Conservation (phyloP, 37 sponge, comb jelly and placozoan genomes). For the Mnemiopsis leidyi region DNA sequence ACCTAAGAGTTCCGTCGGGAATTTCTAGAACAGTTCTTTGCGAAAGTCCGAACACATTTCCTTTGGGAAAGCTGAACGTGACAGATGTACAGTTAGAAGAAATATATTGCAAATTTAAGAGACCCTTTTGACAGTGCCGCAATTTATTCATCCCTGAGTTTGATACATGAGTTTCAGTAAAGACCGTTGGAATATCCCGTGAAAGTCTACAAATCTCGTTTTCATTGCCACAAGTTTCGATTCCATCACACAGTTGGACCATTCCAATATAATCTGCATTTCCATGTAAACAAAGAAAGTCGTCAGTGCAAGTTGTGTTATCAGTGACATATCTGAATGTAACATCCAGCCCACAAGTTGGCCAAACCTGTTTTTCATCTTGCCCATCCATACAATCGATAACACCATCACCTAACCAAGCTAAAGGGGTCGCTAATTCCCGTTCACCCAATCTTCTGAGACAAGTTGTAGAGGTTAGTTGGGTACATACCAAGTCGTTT, state of each 20-base stretch:
- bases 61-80: neutral
- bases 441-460: neutral
- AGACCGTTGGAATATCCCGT: neutral
- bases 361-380: neutral
- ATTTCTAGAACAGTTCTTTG: neutral
- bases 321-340: neutral
- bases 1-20: neutral
- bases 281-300: neutral
- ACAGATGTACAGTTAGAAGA: neutral
- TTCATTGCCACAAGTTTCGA: slow-evolving; percentile 8
- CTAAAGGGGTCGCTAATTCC: neutral
- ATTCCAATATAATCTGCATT: neutral
- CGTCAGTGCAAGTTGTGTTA: neutral
- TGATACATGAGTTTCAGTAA: neutral
- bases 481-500: neutral
- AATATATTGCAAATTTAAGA: neutral
- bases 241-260: neutral
- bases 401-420: neutral
- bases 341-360: neutral
- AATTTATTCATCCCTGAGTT: neutral
- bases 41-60: neutral
- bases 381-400: neutral
- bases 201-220: neutral
- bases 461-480: neutral
- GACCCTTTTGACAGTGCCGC: neutral